Base-by-base conservation (phyloP, 1,140 invertebrate species). In the Phymastichus coffea region DNA sequence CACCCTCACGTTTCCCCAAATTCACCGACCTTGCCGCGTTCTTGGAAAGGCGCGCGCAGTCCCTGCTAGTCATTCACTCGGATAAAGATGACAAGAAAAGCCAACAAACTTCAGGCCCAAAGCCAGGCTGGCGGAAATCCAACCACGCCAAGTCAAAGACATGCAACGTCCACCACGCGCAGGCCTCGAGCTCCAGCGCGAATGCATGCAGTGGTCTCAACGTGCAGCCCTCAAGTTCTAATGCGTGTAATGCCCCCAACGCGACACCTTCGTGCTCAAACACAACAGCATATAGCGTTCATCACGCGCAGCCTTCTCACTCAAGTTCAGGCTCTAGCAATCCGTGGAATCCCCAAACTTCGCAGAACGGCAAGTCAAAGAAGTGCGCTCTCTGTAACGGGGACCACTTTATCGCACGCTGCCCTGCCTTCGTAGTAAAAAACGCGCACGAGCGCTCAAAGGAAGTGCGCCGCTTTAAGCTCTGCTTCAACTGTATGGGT, bases 401-500 rank as follows among this genome's bases (percentile, higher is more conserved):
- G 3, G 28, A 22, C 8, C 48, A 51, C 20, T 25, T 12, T 17
- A 12, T 48, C n/a, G 46, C 20, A n/a, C 7, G 8, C 12, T 51
- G 48, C 28, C 12, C 23, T 15, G 19, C 7, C n/a, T 51, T 30
- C 17, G 7, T 4, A 14, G 33, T 4, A 14, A n/a, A 19, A 17
- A 8, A 14, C 6, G 6, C 12, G 6, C 6, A 12, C 6, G 10
- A 51, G 20, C 48, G 48, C 4, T 30, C 4, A 20, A 4, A 4
- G 4, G 9, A 15, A 4, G 48, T 33, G 22, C 26, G 6, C 4
- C 48, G 33, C 3, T 12, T 30, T 15, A 30, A 51, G 10, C 14
- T 51, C 3, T 51, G 48, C 28, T 30, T 19, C 15, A 51, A 51
- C 28, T 51, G 48, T 26, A 15, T 51, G 28, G 28, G 28, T 33